These are phyloP conservation scores for Camponotus vicinus DNA, from an alignment of 1,140 invertebrate genomes.

Conservation along the genomic window DNA sequence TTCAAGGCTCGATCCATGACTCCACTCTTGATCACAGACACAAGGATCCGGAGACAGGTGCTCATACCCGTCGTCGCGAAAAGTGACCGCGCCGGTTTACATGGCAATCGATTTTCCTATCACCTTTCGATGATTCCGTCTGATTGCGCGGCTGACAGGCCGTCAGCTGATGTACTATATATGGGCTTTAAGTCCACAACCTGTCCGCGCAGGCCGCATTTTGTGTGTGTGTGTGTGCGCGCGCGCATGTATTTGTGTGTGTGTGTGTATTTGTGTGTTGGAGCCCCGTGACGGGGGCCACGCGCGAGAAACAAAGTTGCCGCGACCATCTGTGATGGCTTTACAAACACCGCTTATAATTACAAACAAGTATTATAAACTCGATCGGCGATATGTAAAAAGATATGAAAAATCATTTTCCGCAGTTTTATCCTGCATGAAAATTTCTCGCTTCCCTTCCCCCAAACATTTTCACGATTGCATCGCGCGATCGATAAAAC, in stretches of 20 bases:
- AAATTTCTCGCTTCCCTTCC: neutral
- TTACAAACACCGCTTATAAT: neutral
- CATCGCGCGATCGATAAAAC: neutral
- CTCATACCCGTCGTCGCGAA: constrained; percentile 30
- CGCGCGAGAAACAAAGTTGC: neutral
- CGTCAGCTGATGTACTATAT: constrained; percentile 32
- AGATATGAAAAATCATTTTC: constrained; percentile 7
- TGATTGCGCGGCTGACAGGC: constrained; percentile 58
- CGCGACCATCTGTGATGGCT: constrained; percentile 36
- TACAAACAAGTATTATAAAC: neutral
- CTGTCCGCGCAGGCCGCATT: constrained; percentile 48
- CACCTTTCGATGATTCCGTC: constrained; percentile 54
- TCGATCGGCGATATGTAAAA: constrained; percentile 37
- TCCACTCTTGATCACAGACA: constrained; percentile 38
- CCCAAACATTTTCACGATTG: neutral
- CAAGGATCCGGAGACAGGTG: constrained; percentile 42
- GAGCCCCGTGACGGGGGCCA: neutral
- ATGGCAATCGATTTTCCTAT: constrained; percentile 70
- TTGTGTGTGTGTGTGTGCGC: neutral
- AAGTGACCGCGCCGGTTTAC: constrained; percentile 61
- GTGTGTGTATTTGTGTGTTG: too few species aligned
- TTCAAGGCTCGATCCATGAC: constrained; percentile 23
- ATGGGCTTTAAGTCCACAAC: constrained; percentile 48
- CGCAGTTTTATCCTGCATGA: neutral
- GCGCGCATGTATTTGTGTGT: too few species aligned